Conservation (phyloP, 2,888 invertebrate genomes). For the Dromius quadrimaculatus region DNA sequence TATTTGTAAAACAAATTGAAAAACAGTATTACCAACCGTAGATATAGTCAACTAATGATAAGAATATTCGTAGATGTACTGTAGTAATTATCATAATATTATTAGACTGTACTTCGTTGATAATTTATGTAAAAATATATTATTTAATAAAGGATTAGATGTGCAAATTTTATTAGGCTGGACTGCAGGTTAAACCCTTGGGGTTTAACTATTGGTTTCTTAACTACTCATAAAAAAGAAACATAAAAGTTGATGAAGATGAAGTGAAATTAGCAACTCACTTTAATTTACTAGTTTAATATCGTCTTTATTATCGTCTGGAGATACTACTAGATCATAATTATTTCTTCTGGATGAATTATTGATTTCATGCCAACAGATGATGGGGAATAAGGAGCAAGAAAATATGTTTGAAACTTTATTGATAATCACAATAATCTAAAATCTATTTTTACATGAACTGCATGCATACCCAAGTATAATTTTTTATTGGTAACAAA, state of each 20-base stretch:
- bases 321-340: not conserved
- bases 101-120: constrained; percentile 28
- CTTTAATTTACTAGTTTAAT: not conserved
- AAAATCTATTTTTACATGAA: constrained; percentile 50
- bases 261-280: not conserved
- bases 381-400: not conserved
- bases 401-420: constrained; percentile 27
- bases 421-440: constrained; percentile 53
- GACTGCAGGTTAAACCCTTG: not conserved
- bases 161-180: constrained; percentile 18
- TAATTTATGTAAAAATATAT: constrained; percentile 27
- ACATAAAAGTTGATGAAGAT: constrained; percentile 10
- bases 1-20: constrained; percentile 35
- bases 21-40: constrained; percentile 37
- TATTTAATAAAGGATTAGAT: constrained; percentile 43
- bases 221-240: not conserved
- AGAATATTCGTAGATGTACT: constrained; percentile 27
- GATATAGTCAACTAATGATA: constrained; percentile 16
- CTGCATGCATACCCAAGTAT: constrained; percentile 52
- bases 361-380: too few relatives aligned
- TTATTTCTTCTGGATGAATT: too few relatives aligned
- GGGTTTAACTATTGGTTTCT: constrained; percentile 3
- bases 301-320: not conserved
- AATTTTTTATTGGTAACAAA: constrained; percentile 47
- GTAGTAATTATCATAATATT: constrained; percentile 32